A percentile compares a stretch with the other conserved stretches of the same genome.
Evolutionary conservation across 53 echinoderm and acorn worm genomes (phyloP).

Genomic region (Astropecten irregularis): DNA sequence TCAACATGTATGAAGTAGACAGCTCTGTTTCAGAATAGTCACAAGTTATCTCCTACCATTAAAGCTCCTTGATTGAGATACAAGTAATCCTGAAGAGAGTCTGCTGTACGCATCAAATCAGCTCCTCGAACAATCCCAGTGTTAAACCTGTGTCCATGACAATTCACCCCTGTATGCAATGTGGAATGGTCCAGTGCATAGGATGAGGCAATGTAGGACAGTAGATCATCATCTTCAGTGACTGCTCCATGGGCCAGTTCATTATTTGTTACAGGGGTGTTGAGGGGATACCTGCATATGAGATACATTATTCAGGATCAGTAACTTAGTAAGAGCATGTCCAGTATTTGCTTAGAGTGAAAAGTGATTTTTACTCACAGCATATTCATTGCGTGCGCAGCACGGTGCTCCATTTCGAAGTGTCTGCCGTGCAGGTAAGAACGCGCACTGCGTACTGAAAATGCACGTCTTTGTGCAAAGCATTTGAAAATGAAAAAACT

Average conservation of each 20-base stretch:
- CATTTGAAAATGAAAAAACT: too few relatives aligned
- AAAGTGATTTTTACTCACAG: too few relatives aligned
- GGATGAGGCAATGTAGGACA: slow-evolving; percentile 73
- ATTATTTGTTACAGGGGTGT: slow-evolving; percentile 43
- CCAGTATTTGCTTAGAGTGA: too few relatives aligned
- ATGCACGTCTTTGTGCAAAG: too few relatives aligned
- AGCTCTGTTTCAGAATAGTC: too few relatives aligned
- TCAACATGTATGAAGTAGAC: too few relatives aligned
- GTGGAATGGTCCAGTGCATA: slow-evolving; percentile 85
- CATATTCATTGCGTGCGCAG: too few relatives aligned
- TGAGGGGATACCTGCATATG: slow-evolving; percentile 78
- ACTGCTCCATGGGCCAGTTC: slow-evolving; percentile 58
- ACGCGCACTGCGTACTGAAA: too few relatives aligned
- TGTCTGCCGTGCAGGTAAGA: too few relatives aligned
- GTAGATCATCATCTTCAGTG: slow-evolving; percentile 82
- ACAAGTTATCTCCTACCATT: slow-evolving; percentile 94
- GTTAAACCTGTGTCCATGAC: slow-evolving; percentile 55
- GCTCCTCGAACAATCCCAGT: slow-evolving; percentile 72
- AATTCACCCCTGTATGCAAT: slow-evolving; percentile 67
- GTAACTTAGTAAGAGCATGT: too few relatives aligned
- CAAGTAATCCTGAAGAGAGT: slow-evolving; percentile 92
- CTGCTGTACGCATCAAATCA: slow-evolving; percentile 53
- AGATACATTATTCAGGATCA: too few relatives aligned
- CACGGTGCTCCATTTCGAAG: too few relatives aligned
- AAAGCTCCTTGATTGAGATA: slow-evolving; percentile 67